Evolutionary conservation across 2,113 vertebrate species (phyloP).

Genomic region (Hippocampus mohnikei): DNA sequence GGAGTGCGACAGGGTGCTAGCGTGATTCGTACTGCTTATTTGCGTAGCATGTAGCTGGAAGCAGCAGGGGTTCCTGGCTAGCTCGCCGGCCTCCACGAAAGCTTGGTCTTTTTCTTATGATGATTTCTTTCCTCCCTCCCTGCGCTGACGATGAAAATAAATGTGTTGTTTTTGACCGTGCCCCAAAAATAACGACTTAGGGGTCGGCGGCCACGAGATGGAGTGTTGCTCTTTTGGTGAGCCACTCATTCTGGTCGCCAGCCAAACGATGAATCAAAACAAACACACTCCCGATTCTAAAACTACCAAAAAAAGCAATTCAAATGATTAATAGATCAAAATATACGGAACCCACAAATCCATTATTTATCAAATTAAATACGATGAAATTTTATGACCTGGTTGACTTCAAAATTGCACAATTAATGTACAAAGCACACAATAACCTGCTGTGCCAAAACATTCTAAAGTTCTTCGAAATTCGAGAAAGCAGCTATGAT

Average conservation of each 20-base stretch:
- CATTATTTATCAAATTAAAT: no score
- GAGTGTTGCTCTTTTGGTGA: background rate
- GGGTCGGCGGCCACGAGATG: constrained; percentile 16
- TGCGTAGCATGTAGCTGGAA: constrained; percentile 64
- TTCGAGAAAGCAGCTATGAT: no score
- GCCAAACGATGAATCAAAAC: constrained; percentile 20
- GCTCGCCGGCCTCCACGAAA: constrained; percentile 59
- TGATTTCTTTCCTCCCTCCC: constrained; percentile 19
- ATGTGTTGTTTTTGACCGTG: constrained; percentile 54
- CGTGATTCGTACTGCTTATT: constrained; percentile 74
- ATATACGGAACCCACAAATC: no score
- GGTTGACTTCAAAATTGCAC: no score
- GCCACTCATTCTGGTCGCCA: constrained; percentile 10
- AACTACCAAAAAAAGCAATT: no score
- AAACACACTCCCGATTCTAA: no score
- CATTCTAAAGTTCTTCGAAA: no score
- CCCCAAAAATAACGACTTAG: constrained; percentile 50
- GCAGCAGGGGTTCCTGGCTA: constrained; percentile 58
- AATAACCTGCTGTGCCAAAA: no score
- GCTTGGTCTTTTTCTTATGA: constrained; percentile 48
- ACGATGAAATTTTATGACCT: no score
- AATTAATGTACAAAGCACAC: no score
- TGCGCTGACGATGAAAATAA: constrained; percentile 36
- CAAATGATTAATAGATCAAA: no score
- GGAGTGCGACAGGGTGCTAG: constrained; percentile 61